phyloP scores from a whole-genome alignment of 2,113 vertebrate species.

The Haemorhous mexicanus region DNA sequence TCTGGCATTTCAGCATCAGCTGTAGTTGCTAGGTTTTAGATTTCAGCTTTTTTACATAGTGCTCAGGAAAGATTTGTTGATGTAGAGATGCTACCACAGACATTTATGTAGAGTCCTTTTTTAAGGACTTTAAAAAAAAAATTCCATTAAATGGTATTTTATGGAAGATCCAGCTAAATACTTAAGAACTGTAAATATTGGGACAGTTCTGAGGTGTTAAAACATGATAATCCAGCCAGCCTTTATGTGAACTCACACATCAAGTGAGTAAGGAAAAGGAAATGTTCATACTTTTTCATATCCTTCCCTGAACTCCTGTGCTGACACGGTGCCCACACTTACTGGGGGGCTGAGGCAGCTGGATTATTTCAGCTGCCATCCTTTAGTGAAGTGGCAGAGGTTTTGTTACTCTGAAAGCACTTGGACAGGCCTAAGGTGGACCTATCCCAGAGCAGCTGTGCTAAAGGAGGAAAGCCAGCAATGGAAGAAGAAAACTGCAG shows the following conservation, averaged over 20 bases:
- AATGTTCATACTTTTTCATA: neutral
- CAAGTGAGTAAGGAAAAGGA: neutral
- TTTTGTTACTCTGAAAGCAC: neutral
- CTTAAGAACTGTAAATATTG: neutral
- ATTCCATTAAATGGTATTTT: neutral
- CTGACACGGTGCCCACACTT: neutral
- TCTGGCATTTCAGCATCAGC: conserved; percentile 23
- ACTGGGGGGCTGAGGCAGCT: neutral
- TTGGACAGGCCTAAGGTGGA: neutral
- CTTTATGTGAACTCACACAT: neutral
- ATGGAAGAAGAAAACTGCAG: neutral
- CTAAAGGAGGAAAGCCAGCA: neutral
- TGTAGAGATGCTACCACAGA: neutral
- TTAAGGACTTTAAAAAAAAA: neutral
- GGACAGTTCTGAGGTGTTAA: neutral
- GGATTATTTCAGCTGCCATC: neutral
- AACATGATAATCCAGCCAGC: neutral
- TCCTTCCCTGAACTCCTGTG: neutral
- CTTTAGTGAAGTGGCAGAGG: neutral
- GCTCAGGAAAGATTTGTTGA: neutral
- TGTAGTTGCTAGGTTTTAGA: conserved; percentile 5
- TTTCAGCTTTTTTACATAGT: neutral
- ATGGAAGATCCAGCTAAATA: neutral
- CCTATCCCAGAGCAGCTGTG: neutral
- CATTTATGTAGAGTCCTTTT: neutral